Base-by-base conservation (phyloP, 2,113 vertebrate species). In the Seriola dumerili region DNA sequence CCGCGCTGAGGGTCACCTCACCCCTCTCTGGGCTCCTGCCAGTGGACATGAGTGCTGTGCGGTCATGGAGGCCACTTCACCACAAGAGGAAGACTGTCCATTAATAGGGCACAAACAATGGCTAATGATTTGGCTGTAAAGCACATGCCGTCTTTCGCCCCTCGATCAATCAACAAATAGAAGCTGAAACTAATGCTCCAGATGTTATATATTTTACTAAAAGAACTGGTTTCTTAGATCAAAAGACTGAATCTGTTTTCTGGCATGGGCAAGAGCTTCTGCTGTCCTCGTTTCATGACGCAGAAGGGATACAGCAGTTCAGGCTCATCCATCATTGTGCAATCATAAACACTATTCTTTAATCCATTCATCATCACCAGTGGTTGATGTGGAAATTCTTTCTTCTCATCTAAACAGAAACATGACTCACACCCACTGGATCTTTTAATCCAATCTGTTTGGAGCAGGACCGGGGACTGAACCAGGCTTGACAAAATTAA, bases 391-490 rank as follows among this genome's bases (percentile, higher is more conserved):
- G 6, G 80, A 70, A 63, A 66, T 55, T 36, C 69, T 84, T 89
- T 83, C 25, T 85, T 85, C 65, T 87, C 32, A 38, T 85, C 44
- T 8, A 68, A 75, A 80, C 81, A 89, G 73, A 84, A n/a, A 38
- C 79, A 69, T 76, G 81, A 85, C 71, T 90, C 80, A 87, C 40
- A 73, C 32, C 59, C 40, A 32, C 74, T 74, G 80, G 62, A 79
- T 78, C 11, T 83, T 76, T 78, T 87, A 88, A 92, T 91, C 32
- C 62, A 88, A 90, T 92, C 74, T 83, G 63, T 50, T 38, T 4
- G 64, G 59, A 67, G 62, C 83, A 83, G 85, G 58, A 70, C 72
- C 23, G 25, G 19, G 14, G 58, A 46, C 52, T 85, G 80, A 89
- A 80, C 44, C 69, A 66, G 81, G 69, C 75, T 62, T 69, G 76